Evolutionary conservation across 1,140 invertebrate genomes (phyloP).

Genomic region (Hyphantria cunea): DNA sequence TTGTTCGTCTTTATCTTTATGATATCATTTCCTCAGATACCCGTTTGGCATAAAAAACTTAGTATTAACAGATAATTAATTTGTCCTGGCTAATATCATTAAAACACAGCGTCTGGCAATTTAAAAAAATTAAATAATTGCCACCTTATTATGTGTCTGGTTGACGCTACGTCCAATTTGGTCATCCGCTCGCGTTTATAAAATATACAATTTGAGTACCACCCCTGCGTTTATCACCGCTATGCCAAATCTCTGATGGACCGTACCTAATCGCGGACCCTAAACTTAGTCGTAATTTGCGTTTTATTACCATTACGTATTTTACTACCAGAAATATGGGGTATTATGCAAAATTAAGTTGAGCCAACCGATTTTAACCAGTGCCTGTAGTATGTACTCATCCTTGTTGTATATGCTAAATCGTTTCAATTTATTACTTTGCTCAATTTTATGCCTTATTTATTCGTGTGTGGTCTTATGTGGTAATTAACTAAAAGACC

Average conservation of each 20-base stretch:
- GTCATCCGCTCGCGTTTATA: background rate
- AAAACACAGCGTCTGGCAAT: background rate
- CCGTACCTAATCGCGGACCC: conserved; percentile 39
- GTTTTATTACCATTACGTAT: conserved; percentile 38
- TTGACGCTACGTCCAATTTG: conserved; percentile 5
- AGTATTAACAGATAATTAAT: conserved; percentile 2
- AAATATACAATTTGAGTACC: conserved; percentile 26
- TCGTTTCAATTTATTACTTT: conserved; percentile 4
- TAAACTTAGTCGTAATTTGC: conserved; percentile 36
- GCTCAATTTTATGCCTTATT: conserved; percentile 2
- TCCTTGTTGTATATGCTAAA: conserved; percentile 15
- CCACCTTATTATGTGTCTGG: background rate
- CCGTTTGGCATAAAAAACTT: background rate
- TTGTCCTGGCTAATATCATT: background rate
- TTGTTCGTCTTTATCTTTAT: background rate
- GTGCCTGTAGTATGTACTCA: conserved; percentile 8
- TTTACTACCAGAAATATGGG: conserved; percentile 26
- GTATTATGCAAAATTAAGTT: conserved; percentile 27
- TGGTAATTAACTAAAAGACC: conserved; percentile 9
- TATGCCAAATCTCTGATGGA: conserved; percentile 39
- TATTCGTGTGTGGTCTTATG: conserved; percentile 5
- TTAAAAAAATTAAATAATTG: background rate
- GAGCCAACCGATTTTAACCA: conserved; percentile 20
- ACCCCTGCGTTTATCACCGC: conserved; percentile 29
- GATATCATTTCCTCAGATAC: background rate